Conservation (phyloP, 1,140 invertebrate genomes). For the Drosophila bocki region DNA sequence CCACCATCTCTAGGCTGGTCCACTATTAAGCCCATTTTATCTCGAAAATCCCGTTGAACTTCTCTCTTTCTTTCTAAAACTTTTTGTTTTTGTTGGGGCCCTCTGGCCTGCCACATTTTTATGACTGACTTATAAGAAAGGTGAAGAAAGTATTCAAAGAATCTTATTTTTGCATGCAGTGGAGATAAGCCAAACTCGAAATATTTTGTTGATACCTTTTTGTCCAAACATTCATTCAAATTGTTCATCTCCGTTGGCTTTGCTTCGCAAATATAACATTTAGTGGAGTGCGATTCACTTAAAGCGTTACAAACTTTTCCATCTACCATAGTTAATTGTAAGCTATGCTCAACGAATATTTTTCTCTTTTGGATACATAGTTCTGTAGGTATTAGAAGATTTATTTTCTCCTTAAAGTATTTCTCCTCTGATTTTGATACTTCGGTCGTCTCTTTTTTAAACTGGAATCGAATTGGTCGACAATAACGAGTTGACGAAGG, state of each 20-base stretch:
- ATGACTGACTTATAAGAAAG: constrained; percentile 1
- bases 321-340: constrained; percentile 57
- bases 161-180: constrained; percentile 2
- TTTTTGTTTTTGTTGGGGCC: constrained; percentile 24
- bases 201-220: constrained; percentile 2
- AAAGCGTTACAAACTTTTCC: constrained; percentile 26
- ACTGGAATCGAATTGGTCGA: not conserved
- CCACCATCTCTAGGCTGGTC: constrained; percentile 11
- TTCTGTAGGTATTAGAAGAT: not conserved
- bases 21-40: constrained; percentile 18
- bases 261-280: not conserved
- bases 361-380: constrained; percentile 13
- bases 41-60: constrained; percentile 21
- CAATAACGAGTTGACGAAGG: constrained; percentile 1
- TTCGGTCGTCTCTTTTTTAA: too few species aligned
- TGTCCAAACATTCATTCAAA: constrained; percentile 19
- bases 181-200: not conserved
- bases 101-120: not conserved
- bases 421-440: too few species aligned
- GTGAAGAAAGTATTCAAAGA: constrained; percentile 2
- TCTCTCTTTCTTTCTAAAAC: constrained; percentile 21
- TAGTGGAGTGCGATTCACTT: constrained; percentile 14
- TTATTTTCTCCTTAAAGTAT: not conserved
- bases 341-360: constrained; percentile 12
- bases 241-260: constrained; percentile 4